A percentile compares a stretch with the other conserved stretches of the same genome.
Evolutionary conservation across 2,113 vertebrate genomes (phyloP).

Genomic region (Oenanthe oenanthe): DNA sequence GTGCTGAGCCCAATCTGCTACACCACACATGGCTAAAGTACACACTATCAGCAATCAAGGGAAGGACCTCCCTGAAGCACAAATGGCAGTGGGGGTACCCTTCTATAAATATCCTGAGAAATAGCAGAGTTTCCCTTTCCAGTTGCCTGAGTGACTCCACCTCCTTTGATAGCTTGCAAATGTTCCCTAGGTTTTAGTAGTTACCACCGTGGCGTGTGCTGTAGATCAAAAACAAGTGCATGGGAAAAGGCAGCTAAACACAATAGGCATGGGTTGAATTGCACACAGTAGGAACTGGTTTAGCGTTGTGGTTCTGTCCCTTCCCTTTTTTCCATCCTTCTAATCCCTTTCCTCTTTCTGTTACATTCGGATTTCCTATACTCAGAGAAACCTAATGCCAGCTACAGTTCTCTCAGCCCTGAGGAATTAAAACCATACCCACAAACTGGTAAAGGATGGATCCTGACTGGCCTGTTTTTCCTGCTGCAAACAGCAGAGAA

Average conservation of each 20-base stretch:
- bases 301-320: neutral
- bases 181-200: constrained; percentile 48
- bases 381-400: neutral
- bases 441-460: neutral
- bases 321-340: constrained; percentile 10
- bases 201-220: neutral
- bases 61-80: constrained; percentile 76
- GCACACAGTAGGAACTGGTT: neutral
- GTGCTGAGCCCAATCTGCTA: constrained; percentile 45
- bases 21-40: constrained; percentile 78
- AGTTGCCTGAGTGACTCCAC: constrained; percentile 62
- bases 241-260: constrained; percentile 21
- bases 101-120: constrained; percentile 78
- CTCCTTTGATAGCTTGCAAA: constrained; percentile 74
- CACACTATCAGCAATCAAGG: constrained; percentile 75
- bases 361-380: neutral
- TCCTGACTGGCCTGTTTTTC: neutral
- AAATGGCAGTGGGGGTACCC: constrained; percentile 72
- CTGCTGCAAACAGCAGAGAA: neutral
- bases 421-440: constrained; percentile 14
- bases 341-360: neutral
- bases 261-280: constrained; percentile 31
- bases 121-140: constrained; percentile 62
- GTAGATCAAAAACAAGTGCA: constrained; percentile 47
- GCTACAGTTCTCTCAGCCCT: neutral